A percentile compares a stretch with the other conserved stretches of the same genome.
These are phyloP conservation scores for Asobara japonica DNA, from an alignment of 1,140 invertebrate genomes.

Conservation along the genomic window DNA sequence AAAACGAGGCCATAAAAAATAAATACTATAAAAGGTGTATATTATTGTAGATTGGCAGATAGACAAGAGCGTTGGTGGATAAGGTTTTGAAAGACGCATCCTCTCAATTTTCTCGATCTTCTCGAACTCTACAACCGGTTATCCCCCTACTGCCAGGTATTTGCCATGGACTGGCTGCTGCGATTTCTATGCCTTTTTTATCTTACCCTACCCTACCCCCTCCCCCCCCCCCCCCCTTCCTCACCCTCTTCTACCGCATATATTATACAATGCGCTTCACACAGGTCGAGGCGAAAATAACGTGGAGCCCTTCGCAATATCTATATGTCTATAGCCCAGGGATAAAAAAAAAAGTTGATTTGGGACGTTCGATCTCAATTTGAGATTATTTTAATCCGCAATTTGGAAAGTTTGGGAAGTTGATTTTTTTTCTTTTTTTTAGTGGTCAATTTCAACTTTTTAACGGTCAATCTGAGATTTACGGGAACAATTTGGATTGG, in stretches of 20 bases:
- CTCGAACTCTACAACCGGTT: conserved; percentile 55
- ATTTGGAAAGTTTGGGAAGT: too few species aligned
- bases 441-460: too few species aligned
- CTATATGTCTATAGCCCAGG: too few species aligned
- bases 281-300: conserved; percentile 10
- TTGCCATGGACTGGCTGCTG: conserved; percentile 33
- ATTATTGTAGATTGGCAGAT: conserved; percentile 27
- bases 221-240: conserved; percentile 28
- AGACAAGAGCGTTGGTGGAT: conserved; percentile 36
- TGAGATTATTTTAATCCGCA: too few species aligned
- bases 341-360: too few species aligned
- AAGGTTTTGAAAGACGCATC: conserved; percentile 23
- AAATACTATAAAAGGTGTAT: background rate
- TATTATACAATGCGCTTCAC: conserved; percentile 20
- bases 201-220: conserved; percentile 34
- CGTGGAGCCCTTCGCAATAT: background rate
- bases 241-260: conserved; percentile 32
- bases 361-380: too few species aligned
- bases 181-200: conserved; percentile 42
- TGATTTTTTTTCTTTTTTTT: too few species aligned
- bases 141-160: conserved; percentile 38
- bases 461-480: too few species aligned
- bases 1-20: conserved; percentile 26
- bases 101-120: conserved; percentile 14
- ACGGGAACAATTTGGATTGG: too few species aligned